Conservation (phyloP, 2,888 invertebrate genomes). For the Conus canariensis region DNA sequence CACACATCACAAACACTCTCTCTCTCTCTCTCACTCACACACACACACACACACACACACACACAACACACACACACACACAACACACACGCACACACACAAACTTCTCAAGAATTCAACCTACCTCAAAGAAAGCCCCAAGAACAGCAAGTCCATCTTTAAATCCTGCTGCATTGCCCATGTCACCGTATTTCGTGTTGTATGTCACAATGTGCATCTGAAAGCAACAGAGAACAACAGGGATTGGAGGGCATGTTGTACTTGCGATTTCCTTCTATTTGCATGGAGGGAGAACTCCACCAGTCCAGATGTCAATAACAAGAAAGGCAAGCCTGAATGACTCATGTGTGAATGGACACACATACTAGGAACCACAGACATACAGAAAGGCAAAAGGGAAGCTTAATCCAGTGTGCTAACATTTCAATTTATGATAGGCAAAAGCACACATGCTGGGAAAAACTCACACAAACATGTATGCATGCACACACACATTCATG, state of each 20-base stretch:
- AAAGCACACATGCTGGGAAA: background rate
- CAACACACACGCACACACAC: background rate
- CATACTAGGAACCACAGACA: background rate
- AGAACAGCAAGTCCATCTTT: conserved; percentile 61
- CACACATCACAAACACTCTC: background rate
- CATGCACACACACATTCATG: no score
- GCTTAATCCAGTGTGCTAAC: background rate
- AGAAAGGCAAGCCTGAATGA: no score
- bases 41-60: background rate
- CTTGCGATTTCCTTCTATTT: no score
- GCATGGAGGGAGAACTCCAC: no score
- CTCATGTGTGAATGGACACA: background rate
- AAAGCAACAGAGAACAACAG: conserved; percentile 75
- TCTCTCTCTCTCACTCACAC: background rate
- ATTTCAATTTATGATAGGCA: background rate
- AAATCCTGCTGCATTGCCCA: conserved; percentile 62
- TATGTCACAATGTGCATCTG: conserved; percentile 89
- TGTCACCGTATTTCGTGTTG: conserved; percentile 84
- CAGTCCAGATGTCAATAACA: no score
- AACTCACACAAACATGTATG: background rate
- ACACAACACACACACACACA: background rate
- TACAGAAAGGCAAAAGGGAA: no score
- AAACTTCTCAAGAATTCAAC: background rate
- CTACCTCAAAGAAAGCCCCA: conserved; percentile 80
- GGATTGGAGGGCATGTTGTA: no score